Evolutionary conservation across 2,113 vertebrate genomes (phyloP).

Genomic region (Sinocyclocheilus rhinocerous): DNA sequence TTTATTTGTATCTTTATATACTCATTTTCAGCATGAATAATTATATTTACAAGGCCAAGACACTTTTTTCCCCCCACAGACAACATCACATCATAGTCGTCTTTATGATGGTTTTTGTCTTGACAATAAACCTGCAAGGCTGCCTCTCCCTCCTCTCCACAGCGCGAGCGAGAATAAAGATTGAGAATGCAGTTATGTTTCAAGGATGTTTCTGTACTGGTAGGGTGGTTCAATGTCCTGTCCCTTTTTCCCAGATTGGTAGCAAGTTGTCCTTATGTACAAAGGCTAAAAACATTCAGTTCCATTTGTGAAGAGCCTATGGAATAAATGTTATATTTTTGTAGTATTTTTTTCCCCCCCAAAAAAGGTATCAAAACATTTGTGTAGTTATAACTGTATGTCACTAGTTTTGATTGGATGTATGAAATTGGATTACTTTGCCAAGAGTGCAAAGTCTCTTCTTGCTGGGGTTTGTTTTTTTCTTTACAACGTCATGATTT

Average conservation of each 20-base stretch:
- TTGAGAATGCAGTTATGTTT: constrained; percentile 73
- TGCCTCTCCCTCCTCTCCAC: constrained; percentile 69
- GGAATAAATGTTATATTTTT: constrained; percentile 82
- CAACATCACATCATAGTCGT: constrained; percentile 57
- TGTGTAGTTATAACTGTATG: constrained; percentile 66
- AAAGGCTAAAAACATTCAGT: constrained; percentile 84
- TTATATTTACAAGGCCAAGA: constrained; percentile 89
- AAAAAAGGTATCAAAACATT: constrained; percentile 75
- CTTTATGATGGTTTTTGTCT: constrained; percentile 59
- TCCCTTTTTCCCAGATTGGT: constrained; percentile 68
- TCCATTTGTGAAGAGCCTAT: constrained; percentile 78
- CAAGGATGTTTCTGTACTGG: constrained; percentile 59
- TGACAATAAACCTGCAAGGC: constrained; percentile 81
- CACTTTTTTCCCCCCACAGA: constrained; percentile 67
- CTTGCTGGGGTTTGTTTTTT: constrained; percentile 50
- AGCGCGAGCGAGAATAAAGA: constrained; percentile 75
- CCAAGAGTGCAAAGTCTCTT: constrained; percentile 67
- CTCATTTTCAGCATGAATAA: constrained; percentile 76
- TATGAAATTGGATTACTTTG: constrained; percentile 75
- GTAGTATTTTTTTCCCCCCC: constrained; percentile 42
- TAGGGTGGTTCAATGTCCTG: constrained; percentile 67
- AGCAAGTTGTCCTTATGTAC: constrained; percentile 87
- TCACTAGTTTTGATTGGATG: constrained; percentile 68
- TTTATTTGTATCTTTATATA: constrained; percentile 76
- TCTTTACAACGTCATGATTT: constrained; percentile 77